Evolutionary conservation across 2,113 vertebrate species (phyloP).

Genomic region (Psephotus haematonotus): DNA sequence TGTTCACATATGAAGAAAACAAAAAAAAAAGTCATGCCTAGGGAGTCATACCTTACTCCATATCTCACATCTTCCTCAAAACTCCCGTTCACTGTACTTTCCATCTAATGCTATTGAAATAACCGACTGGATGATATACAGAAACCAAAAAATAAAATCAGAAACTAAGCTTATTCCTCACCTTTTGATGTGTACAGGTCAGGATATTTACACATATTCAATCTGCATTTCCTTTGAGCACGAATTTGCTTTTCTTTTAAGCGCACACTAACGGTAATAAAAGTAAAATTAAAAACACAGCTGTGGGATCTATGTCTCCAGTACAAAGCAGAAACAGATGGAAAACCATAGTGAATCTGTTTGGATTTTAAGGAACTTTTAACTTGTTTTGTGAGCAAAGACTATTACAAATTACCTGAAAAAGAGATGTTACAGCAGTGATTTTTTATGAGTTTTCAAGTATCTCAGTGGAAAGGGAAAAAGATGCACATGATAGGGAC

Average conservation of each 20-base stretch:
- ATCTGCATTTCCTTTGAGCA: neutral
- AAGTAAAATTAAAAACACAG: slow-evolving; percentile 11
- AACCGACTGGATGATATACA: neutral
- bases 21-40: neutral
- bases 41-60: neutral
- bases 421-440: neutral
- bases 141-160: neutral
- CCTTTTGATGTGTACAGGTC: neutral
- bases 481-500: neutral
- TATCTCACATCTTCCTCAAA: neutral
- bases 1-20: neutral
- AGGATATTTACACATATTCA: neutral
- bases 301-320: neutral
- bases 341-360: neutral
- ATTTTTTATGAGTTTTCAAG: neutral
- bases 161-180: neutral
- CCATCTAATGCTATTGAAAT: neutral
- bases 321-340: neutral
- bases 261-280: neutral
- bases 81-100: neutral
- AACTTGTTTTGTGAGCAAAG: neutral
- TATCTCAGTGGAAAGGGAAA: neutral
- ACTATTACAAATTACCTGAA: neutral
- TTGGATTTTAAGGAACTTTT: neutral
- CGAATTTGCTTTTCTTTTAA: neutral